Conservation (phyloP, 2,797 vertebrate genomes). For the Melanotaenia maccullochi region DNA sequence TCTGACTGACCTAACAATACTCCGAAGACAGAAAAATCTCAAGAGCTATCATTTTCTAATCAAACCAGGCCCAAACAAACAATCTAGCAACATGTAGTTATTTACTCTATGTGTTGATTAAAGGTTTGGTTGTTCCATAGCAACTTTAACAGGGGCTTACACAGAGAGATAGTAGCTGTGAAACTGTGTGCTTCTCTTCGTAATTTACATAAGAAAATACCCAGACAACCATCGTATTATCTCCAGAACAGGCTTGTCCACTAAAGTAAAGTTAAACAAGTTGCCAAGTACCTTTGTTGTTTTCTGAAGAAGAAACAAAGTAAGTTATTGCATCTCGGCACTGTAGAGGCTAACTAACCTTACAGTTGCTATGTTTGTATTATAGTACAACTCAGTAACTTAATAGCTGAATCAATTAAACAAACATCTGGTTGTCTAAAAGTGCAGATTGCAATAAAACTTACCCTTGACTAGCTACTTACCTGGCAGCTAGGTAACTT, state of each 20-base stretch:
- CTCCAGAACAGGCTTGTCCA: slow-evolving; percentile 1
- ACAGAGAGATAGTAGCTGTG: not conserved
- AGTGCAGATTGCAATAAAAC: not conserved
- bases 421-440: not conserved
- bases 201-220: not conserved
- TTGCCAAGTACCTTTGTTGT: not conserved
- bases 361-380: slow-evolving; percentile 2
- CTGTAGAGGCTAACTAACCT: not conserved
- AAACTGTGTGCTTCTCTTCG: not conserved
- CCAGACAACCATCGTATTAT: not conserved
- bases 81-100: slow-evolving; percentile 1
- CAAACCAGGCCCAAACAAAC: slow-evolving; percentile 13
- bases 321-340: not conserved
- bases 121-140: slow-evolving; percentile 2
- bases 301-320: not conserved
- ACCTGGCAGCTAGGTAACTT: slow-evolving; percentile 36
- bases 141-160: not conserved
- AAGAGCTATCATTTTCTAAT: not conserved
- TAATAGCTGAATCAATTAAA: not conserved
- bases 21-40: not conserved
- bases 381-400: slow-evolving; percentile 14
- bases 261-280: not conserved
- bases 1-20: not conserved
- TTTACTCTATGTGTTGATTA: not conserved
- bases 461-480: slow-evolving; percentile 15